Evolutionary conservation across 2,797 vertebrate species (phyloP), one percentile per base, ranked within the genome.

Genomic region (Coregonus sp.): DNA sequence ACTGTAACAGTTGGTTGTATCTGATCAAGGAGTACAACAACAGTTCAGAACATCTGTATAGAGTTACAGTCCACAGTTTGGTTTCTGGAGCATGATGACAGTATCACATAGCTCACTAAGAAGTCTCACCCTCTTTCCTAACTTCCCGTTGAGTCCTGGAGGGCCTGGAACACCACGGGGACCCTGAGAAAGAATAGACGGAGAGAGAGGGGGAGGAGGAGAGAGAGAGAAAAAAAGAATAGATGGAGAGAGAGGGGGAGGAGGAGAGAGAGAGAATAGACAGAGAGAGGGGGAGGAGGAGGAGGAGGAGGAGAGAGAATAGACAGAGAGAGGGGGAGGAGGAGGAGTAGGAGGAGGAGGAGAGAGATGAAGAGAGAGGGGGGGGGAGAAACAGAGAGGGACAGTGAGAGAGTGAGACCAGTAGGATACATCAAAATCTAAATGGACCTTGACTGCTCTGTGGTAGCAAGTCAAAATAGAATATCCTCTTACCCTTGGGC

Each of bases 41-140:
- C 59, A 61, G 18, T 25, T 16, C 18, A 61, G n/a, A 61, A 61
- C 20, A 61, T 61, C n/a, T 61, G 18, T 7, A 25, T 11, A 61
- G 40, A 11, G 40, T 5, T 63, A 69, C 50, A 70, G 68, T 59
- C 7, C 16, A 18, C 12, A 2, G 52, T 18, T 6, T 5, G 29
- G 14, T 4, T 37, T 66, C 11, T 20, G 5, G 29, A 66, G 9
- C 6, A 66, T 33, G 25, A 7, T 12, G 14, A 66, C 63, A 31
- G 18, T 35, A 9, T 31, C 40, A 11, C 40, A 47, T 7, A 47
- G 40, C 40, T 47, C 40, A 15, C 31, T 65, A 7, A 3, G 20
- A 16, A 70, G 35, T 78, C 94, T 94, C 86, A 98, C 97, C 93
- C 93, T 93, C 84, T 96, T 97, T 80, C 97, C 97, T 70, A 79